phyloP scores from a whole-genome alignment of 2,888 invertebrate genomes.

The Cancer borealis region DNA sequence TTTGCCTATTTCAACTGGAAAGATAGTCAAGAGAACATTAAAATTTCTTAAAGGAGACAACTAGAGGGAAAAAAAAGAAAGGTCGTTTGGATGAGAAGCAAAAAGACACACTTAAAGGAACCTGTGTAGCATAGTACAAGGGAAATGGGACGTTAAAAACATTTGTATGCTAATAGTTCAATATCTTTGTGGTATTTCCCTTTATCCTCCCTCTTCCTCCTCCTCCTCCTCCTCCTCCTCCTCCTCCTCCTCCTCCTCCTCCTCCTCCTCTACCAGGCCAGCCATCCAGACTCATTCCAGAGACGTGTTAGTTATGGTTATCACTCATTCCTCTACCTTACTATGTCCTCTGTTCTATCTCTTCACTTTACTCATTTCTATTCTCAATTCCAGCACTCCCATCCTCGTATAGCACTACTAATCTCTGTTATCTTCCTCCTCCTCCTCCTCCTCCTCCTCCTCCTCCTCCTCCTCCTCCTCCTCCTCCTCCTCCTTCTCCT shows the following conservation, averaged over 20 bases:
- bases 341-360: not conserved
- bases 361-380: not conserved
- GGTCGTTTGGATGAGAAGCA: not conserved
- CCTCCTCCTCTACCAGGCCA: not conserved
- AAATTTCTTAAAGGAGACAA: not conserved
- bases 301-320: not conserved
- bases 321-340: not conserved
- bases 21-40: not conserved
- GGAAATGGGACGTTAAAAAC: slow-evolving; percentile 18
- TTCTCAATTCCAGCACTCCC: not conserved
- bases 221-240: slow-evolving; percentile 30
- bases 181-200: slow-evolving; percentile 27
- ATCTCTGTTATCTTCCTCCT: not conserved
- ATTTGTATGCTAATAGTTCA: slow-evolving; percentile 53
- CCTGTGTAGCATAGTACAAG: not conserved
- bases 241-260: slow-evolving; percentile 5
- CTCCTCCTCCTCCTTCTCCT: not conserved
- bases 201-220: slow-evolving; percentile 21
- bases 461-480: no score
- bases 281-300: not conserved
- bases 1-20: not conserved
- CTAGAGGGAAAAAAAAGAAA: not conserved
- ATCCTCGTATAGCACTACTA: no score
- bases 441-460: not conserved
- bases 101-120: not conserved